phyloP scores from a whole-genome alignment of 2,113 vertebrate genomes.

The Verasper variegatus region DNA sequence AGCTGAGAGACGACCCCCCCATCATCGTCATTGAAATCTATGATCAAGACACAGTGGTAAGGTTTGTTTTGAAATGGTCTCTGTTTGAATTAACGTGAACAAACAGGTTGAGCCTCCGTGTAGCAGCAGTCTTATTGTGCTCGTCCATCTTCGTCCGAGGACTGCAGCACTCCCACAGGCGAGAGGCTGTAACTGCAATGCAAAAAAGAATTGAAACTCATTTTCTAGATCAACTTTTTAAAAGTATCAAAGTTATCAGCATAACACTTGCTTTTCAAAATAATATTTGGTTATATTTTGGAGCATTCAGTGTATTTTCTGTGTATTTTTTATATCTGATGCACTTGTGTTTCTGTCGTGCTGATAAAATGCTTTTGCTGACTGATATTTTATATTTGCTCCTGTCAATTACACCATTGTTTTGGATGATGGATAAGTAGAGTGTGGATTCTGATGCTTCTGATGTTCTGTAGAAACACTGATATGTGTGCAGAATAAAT shows the following conservation, averaged over 20 bases:
- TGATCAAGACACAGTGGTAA: conserved; percentile 94
- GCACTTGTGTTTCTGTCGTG: neutral
- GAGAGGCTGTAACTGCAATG: too few relatives aligned
- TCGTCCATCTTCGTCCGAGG: conserved; percentile 14
- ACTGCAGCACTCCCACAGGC: too few relatives aligned
- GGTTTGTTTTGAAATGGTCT: conserved; percentile 34
- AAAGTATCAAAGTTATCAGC: too few relatives aligned
- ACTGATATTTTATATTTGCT: conserved; percentile 70
- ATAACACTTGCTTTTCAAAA: too few relatives aligned
- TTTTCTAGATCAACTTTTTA: too few relatives aligned
- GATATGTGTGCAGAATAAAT: conserved; percentile 60
- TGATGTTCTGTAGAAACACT: conserved; percentile 62
- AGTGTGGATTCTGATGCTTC: conserved; percentile 74
- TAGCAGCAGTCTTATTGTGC: neutral
- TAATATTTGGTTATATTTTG: too few relatives aligned
- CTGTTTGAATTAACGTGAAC: neutral
- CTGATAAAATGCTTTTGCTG: conserved; percentile 53
- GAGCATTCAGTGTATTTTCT: too few relatives aligned
- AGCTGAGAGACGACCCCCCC: conserved; percentile 93
- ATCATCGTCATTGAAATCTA: conserved; percentile 96
- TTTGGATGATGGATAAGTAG: conserved; percentile 84
- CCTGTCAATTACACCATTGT: conserved; percentile 71
- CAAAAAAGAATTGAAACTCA: too few relatives aligned
- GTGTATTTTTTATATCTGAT: too few relatives aligned
- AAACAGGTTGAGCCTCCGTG: conserved; percentile 15